A percentile compares a stretch with the other conserved stretches of the same genome.
Evolutionary conservation across 2,797 vertebrate species (phyloP).

Genomic region (Aplochiton taeniatus): DNA sequence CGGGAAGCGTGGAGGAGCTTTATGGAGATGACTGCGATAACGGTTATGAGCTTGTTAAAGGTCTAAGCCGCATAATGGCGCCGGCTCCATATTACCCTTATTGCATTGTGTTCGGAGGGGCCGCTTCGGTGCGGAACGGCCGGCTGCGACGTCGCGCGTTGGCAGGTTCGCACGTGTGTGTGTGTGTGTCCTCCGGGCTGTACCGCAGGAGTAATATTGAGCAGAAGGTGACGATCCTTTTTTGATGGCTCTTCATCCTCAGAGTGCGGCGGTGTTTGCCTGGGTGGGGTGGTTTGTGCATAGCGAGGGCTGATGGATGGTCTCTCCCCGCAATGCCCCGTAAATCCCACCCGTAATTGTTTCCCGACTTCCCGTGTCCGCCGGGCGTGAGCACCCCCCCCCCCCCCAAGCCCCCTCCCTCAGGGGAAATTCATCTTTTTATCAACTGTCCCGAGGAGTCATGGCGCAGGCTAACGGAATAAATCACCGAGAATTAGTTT

Average conservation of each 20-base stretch:
- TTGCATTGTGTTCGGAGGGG: constrained; percentile 41
- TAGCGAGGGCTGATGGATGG: constrained; percentile 63
- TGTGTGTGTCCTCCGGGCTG: constrained; percentile 26
- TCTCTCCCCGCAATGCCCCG: constrained; percentile 63
- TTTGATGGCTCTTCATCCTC: constrained; percentile 53
- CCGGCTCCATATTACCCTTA: constrained; percentile 40
- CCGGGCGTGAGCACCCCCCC: too few relatives aligned
- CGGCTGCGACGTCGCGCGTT: constrained; percentile 1
- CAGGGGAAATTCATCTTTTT: constrained; percentile 78
- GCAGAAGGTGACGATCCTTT: constrained; percentile 39
- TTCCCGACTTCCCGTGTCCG: too few relatives aligned
- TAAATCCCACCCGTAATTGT: constrained; percentile 79
- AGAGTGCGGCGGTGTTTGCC: constrained; percentile 37
- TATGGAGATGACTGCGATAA: constrained; percentile 26
- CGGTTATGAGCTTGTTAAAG: constrained; percentile 43
- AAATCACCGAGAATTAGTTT: constrained; percentile 75
- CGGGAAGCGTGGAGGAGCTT: constrained; percentile 29
- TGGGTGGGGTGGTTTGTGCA: constrained; percentile 25
- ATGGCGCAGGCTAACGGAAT: constrained; percentile 62
- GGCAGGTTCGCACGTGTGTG: not conserved
- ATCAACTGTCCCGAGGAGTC: constrained; percentile 78
- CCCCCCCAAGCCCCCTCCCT: constrained; percentile 49
- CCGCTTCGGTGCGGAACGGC: constrained; percentile 35
- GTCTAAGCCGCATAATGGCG: constrained; percentile 40
- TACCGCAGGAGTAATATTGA: constrained; percentile 48